Base-by-base conservation (phyloP, 2,113 vertebrate species). In the Cyanocitta stelleri region DNA sequence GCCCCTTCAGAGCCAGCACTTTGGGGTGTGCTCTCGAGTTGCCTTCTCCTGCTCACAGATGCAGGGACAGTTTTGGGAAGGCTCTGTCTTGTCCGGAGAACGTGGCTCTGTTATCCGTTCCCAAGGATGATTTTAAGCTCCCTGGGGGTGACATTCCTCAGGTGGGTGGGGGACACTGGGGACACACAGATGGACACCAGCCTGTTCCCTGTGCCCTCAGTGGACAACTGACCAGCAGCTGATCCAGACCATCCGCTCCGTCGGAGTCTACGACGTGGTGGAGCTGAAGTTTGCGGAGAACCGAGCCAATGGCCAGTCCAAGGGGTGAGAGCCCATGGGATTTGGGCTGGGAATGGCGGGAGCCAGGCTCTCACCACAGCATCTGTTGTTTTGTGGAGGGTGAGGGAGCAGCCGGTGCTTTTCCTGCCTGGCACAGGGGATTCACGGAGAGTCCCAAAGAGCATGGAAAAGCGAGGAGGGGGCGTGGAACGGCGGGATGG, bases 201-300 rank as follows among this genome's bases (percentile, higher is more conserved):
- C 54, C 56, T 92, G 64, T 90, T 93, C 63, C 29, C 96, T 93
- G 35, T 77, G 61, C 85, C 85, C 61, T n/a, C 97, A 99, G 99
- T 99, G 99, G 99, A 99, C 98, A 3, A 99, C 99, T 27, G 99
- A 99, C 97, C 98, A 97, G 82, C 99, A 99, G 96, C 97, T 99
- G 85, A 98, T 98, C 61, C 91, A 96, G 56, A 97, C 98, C 95
- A 99, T 98, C 89, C 98, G 97, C 67, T 98, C 97, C 2, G 79
- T 99, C 29, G 99, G 99, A 9, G 99, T 99, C 93, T 98, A 97
- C 32, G 99, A 99, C 29, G 97, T 99, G 18, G 96, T 98, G 95
- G 99, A 99, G 58, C 97, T 99, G 74, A 99, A 99, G 90, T 99
- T 99, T 59, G 99, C 99, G 7, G 99, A 99, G 94, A 99, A 99